Evolutionary conservation across 1,140 invertebrate species (phyloP), one percentile per base, ranked within the genome.

Genomic region (Macrobrachium nipponense): DNA sequence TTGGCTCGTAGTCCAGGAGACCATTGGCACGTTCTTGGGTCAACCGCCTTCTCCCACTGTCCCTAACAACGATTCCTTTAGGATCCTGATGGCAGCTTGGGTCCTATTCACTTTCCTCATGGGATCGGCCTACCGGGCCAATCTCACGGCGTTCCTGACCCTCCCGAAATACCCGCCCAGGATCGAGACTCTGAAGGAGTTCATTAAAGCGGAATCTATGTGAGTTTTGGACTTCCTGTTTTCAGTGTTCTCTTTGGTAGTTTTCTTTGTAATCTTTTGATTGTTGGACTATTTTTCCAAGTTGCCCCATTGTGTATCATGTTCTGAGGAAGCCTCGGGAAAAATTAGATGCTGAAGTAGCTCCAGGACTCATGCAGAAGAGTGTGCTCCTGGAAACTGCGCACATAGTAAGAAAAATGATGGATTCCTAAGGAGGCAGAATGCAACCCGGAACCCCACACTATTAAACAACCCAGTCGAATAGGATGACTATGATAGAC

Each of bases 101-200:
- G 51, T 81, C 6, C 1, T 72, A 7, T 81, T 81, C 80, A 20
- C 66, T 23, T 11, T 72, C n/a, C 20, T 81, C 66, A 27, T 81
- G 18, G 64, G 66, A 10, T 15, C 36, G 15, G 80, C 80, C 20
- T 81, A 81, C 80, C 5, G 80, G 11, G 80, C 64, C 6, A 81
- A 81, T 27, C 80, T 81, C 44, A 81, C 51, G 5, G 80, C 80
- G 18, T 76, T 20, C 17, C 73, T 76, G 44, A 76, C 73, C 43
- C 43, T 76, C 17, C 73, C 73, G 18, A 76, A 51, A 14, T 76
- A 76, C 20, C 73, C 73, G 20, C 73, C 36, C 5, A 44, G 73
- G 10, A 44, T 58, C 15, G 73, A 76, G 27, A 51, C 43, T 3
- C 73, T 76, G n/a, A 5, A n/a, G 12, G 1, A 76, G 73, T 58